phyloP scores from a whole-genome alignment of 35 echinoderm and acorn worm genomes.

The Heliocidaris tuberculata region DNA sequence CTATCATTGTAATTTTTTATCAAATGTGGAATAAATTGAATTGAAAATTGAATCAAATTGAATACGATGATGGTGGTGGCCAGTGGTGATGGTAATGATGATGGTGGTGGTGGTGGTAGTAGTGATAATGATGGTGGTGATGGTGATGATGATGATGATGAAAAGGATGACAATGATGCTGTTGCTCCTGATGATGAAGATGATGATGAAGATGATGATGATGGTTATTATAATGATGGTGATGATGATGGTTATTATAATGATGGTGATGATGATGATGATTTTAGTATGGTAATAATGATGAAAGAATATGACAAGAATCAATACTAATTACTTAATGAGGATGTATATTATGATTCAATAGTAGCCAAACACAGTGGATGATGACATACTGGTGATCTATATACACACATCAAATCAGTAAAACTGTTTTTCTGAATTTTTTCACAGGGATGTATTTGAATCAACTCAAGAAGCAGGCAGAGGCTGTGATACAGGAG shows the following conservation, averaged over 20 bases:
- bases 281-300: neutral
- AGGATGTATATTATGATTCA: neutral
- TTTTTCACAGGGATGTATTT: slow-evolving; percentile 46
- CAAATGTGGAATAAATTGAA: too few relatives aligned
- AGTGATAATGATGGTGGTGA: neutral
- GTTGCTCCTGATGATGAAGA: too few relatives aligned
- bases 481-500: slow-evolving; percentile 74
- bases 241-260: neutral
- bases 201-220: too few relatives aligned
- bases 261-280: neutral
- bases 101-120: neutral
- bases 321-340: neutral
- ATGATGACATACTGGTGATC: neutral
- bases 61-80: neutral
- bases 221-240: neutral
- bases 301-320: neutral
- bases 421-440: too few relatives aligned
- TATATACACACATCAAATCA: too few relatives aligned
- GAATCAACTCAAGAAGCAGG: slow-evolving; percentile 68
- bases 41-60: too few relatives aligned
- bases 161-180: too few relatives aligned
- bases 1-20: too few relatives aligned
- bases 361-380: neutral
- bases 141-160: neutral
- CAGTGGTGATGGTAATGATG: neutral